phyloP scores from a whole-genome alignment of 1,140 invertebrate species.

The Temnothorax curvispinosus region DNA sequence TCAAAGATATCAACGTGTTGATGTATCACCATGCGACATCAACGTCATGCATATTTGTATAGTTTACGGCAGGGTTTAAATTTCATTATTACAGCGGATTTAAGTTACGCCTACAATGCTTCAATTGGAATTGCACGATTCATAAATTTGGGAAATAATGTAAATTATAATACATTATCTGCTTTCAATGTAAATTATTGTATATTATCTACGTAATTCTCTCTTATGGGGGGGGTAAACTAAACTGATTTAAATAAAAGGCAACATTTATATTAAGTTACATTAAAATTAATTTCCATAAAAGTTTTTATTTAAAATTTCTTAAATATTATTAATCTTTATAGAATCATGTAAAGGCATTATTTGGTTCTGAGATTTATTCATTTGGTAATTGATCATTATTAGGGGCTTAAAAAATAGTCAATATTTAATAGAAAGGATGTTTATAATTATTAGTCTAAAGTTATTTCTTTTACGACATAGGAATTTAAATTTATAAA shows the following conservation, averaged over 20 bases:
- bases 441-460: constrained; percentile 24
- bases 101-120: not conserved
- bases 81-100: constrained; percentile 21
- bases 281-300: constrained; percentile 12
- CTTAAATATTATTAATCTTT: constrained; percentile 18
- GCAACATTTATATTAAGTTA: not conserved
- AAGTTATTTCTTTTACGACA: not conserved
- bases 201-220: not conserved
- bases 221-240: not conserved
- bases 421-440: not conserved
- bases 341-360: not conserved
- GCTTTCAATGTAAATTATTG: constrained; percentile 10
- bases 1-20: not conserved
- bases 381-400: not conserved
- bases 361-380: constrained; percentile 14
- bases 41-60: constrained; percentile 32
- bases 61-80: constrained; percentile 40
- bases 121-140: constrained; percentile 7
- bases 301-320: constrained; percentile 1
- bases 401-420: constrained; percentile 12
- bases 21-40: not conserved
- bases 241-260: constrained; percentile 1
- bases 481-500: not conserved
- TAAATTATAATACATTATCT: constrained; percentile 25
- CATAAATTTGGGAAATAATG: not conserved